phyloP scores from a whole-genome alignment of 2,113 vertebrate genomes.

The Gobius niger region DNA sequence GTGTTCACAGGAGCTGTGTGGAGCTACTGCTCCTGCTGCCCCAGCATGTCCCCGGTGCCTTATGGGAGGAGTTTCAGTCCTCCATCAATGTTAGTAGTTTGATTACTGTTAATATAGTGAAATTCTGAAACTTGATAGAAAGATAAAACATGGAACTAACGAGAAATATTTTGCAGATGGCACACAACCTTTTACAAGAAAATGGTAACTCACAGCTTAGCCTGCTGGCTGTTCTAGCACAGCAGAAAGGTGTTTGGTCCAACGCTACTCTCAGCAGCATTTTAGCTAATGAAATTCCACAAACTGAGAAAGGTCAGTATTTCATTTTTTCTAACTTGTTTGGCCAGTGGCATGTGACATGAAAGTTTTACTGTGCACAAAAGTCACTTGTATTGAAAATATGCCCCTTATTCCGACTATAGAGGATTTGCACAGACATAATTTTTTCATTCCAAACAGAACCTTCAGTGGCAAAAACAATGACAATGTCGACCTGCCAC shows the following conservation, averaged over 20 bases:
- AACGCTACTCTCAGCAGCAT: slow-evolving; percentile 87
- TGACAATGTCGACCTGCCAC: too few species aligned
- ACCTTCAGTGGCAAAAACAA: too few species aligned
- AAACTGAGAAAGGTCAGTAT: slow-evolving; percentile 85
- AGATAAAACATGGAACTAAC: slow-evolving; percentile 1
- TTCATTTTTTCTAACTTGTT: background rate
- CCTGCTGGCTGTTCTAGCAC: slow-evolving; percentile 86
- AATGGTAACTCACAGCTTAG: slow-evolving; percentile 89
- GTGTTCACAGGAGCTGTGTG: slow-evolving; percentile 89
- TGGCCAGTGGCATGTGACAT: background rate
- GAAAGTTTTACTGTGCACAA: too few species aligned
- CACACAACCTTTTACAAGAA: slow-evolving; percentile 90
- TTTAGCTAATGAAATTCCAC: slow-evolving; percentile 85
- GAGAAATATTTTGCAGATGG: slow-evolving; percentile 76
- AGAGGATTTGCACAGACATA: too few species aligned
- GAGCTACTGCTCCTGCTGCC: slow-evolving; percentile 93
- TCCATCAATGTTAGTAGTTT: slow-evolving; percentile 88
- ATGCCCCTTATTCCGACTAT: too few species aligned
- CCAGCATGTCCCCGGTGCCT: slow-evolving; percentile 89
- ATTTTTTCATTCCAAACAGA: too few species aligned
- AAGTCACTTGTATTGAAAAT: too few species aligned
- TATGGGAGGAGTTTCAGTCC: slow-evolving; percentile 94
- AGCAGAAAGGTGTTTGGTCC: slow-evolving; percentile 92
- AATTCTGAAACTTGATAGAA: background rate
- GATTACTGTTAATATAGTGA: background rate